These are phyloP conservation scores for Pelecanoides urinatrix DNA, from an alignment of 2,113 vertebrate genomes.

Conservation along the genomic window DNA sequence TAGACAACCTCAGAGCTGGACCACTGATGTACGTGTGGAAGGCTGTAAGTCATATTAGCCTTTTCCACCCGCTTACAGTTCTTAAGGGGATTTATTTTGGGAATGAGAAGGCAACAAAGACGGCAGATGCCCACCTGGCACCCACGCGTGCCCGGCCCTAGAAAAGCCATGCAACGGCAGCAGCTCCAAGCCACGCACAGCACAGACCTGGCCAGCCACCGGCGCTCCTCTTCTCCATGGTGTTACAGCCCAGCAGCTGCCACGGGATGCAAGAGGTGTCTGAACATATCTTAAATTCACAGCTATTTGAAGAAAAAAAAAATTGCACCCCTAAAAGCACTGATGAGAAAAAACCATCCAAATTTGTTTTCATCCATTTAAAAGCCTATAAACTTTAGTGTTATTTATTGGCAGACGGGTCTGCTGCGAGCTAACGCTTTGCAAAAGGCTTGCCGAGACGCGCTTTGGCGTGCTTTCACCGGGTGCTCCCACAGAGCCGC, in stretches of 20 bases:
- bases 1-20: background rate
- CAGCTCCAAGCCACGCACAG: background rate
- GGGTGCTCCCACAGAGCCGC: background rate
- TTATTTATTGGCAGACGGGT: background rate
- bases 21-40: background rate
- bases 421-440: background rate
- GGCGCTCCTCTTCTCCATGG: background rate
- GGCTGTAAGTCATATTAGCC: background rate
- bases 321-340: background rate
- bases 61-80: background rate
- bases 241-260: background rate
- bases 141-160: rapidly evolving
- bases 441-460: background rate
- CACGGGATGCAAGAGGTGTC: background rate
- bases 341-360: background rate
- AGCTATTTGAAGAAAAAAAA: background rate
- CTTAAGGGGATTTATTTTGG: background rate
- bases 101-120: background rate
- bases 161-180: background rate
- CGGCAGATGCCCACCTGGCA: rapidly evolving
- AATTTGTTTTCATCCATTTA: background rate
- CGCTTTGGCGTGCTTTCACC: rapidly evolving
- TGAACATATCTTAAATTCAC: background rate
- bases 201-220: background rate
- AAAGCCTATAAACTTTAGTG: background rate